A percentile compares a stretch with the other conserved stretches of the same genome.
Conservation (phyloP, 2,797 vertebrate species). For the Sebastes umbrosus region DNA sequence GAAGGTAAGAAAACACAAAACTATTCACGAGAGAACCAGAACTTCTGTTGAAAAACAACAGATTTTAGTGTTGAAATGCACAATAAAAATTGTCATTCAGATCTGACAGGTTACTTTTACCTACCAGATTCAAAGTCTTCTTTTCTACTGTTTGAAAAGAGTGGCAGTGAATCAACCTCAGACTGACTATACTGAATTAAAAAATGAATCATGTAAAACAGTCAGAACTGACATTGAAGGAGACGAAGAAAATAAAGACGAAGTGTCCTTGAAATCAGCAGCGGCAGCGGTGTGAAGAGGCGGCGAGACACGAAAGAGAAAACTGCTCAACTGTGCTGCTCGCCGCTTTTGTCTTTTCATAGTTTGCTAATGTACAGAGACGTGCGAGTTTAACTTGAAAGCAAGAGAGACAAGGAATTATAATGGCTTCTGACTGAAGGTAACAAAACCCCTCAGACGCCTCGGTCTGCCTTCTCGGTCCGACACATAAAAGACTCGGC, state of each 20-base stretch:
- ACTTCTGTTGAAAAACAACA: background rate
- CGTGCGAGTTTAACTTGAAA: constrained; percentile 46
- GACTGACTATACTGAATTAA: background rate
- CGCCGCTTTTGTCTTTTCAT: constrained; percentile 59
- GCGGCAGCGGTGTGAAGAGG: constrained; percentile 30
- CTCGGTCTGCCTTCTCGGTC: constrained; percentile 23
- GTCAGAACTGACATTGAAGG: constrained; percentile 13
- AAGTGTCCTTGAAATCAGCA: constrained; percentile 63
- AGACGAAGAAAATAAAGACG: constrained; percentile 7
- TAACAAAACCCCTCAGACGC: constrained; percentile 29
- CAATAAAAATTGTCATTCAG: background rate
- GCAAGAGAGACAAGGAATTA: constrained; percentile 36
- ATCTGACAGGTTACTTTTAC: background rate
- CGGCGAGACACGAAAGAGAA: background rate
- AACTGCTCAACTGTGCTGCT: constrained; percentile 53
- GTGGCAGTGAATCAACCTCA: background rate
- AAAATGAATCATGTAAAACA: constrained; percentile 29
- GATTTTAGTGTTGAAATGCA: background rate
- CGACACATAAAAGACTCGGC: constrained; percentile 51
- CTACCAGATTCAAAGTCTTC: background rate
- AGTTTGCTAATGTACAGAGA: constrained; percentile 42
- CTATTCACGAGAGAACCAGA: background rate
- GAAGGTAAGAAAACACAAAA: constrained; percentile 85
- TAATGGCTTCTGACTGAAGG: constrained; percentile 55
- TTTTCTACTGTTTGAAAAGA: constrained; percentile 1